These are phyloP conservation scores for Amiota mariae DNA, from an alignment of 2,888 invertebrate genomes.

Conservation along the genomic window DNA sequence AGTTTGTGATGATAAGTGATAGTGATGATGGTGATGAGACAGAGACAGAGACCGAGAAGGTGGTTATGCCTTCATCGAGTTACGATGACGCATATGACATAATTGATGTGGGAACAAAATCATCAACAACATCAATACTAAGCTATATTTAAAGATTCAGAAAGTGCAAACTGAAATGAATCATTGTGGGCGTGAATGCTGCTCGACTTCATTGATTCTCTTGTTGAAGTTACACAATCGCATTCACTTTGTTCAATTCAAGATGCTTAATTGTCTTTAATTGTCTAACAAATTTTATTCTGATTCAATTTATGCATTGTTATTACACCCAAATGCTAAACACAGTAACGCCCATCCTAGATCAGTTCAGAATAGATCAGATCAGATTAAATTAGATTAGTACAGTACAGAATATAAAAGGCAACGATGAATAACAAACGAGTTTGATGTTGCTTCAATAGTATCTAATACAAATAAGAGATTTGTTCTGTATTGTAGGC, in stretches of 20 bases:
- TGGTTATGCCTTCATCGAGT: not conserved
- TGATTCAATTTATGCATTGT: not conserved
- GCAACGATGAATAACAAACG: too few species aligned
- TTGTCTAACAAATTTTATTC: constrained; percentile 4
- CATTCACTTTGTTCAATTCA: constrained; percentile 1
- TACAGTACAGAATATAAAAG: too few species aligned
- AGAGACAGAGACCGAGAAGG: not conserved
- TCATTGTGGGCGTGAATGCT: constrained; percentile 47
- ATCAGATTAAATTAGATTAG: too few species aligned
- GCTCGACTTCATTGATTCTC: constrained; percentile 45
- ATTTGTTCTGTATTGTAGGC: too few species aligned
- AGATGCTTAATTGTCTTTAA: not conserved
- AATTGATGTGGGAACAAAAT: constrained; percentile 57
- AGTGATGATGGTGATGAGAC: too few species aligned
- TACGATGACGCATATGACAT: constrained; percentile 48
- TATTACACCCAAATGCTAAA: not conserved
- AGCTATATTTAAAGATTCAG: not conserved
- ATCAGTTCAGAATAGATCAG: too few species aligned
- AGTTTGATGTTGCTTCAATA: too few species aligned
- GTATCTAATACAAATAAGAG: too few species aligned
- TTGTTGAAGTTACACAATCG: not conserved
- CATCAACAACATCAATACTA: too few species aligned
- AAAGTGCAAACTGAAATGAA: constrained; percentile 33
- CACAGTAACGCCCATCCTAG: not conserved
- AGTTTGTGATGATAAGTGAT: too few species aligned